phyloP scores from a whole-genome alignment of 2,113 vertebrate genomes.

The Pangasianodon hypophthalmus region DNA sequence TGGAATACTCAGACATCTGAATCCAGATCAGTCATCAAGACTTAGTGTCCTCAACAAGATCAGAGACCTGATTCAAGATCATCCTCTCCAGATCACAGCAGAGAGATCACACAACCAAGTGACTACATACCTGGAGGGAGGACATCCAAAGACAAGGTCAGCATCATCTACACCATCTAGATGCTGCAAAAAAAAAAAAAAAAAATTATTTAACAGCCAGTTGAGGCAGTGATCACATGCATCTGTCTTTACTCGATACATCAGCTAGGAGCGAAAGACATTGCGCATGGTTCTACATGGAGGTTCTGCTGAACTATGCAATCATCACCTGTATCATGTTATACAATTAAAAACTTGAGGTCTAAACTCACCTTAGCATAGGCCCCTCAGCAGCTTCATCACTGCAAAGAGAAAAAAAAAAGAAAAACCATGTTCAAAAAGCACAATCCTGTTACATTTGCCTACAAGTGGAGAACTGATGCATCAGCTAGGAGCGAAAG shows the following conservation, averaged over 20 bases:
- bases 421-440: neutral
- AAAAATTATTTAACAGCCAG: neutral
- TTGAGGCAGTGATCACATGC: neutral
- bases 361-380: neutral
- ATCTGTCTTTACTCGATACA: conserved; percentile 25
- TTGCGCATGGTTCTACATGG: conserved; percentile 63
- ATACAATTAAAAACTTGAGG: fast-evolving
- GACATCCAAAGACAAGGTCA: neutral
- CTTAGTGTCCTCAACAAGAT: conserved; percentile 71
- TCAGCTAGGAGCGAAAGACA: conserved; percentile 78
- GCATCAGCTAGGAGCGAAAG: conserved; percentile 76
- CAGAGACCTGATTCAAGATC: conserved; percentile 81
- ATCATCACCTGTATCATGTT: conserved; percentile 65
- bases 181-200: neutral
- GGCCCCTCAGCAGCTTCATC: neutral
- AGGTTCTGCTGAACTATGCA: conserved; percentile 79
- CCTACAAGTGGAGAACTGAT: neutral
- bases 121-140: neutral
- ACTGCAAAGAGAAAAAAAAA: neutral
- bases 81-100: conserved; percentile 64
- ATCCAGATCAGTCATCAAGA: conserved; percentile 20
- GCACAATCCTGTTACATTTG: neutral
- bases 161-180: neutral
- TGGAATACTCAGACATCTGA: neutral
- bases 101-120: neutral